phyloP scores from a whole-genome alignment of 2,888 invertebrate species.

The Erebia epiphron region DNA sequence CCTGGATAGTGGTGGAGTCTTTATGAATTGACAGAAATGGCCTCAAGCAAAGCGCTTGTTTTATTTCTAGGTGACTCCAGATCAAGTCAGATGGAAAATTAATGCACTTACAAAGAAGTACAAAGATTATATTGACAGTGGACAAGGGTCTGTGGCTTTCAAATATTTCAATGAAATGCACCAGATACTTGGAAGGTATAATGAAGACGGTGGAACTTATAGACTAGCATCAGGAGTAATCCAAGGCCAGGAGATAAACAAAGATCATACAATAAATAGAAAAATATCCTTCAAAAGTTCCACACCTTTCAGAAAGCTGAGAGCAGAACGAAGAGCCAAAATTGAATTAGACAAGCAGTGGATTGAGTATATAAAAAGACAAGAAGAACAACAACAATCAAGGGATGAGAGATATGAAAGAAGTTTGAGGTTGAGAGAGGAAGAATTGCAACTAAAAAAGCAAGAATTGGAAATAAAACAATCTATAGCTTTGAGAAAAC shows the following conservation, averaged over 20 bases:
- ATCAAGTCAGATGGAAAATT: slow-evolving; percentile 69
- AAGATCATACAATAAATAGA: slow-evolving; percentile 48
- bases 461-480: slow-evolving; percentile 67
- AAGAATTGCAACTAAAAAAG: slow-evolving; percentile 60
- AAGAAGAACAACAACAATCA: slow-evolving; percentile 59
- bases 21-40: background rate
- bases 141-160: slow-evolving; percentile 56
- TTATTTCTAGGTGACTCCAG: slow-evolving; percentile 57
- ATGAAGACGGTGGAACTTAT: slow-evolving; percentile 55
- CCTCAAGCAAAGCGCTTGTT: background rate
- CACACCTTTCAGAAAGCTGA: slow-evolving; percentile 59
- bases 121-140: slow-evolving; percentile 64
- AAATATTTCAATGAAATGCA: slow-evolving; percentile 72
- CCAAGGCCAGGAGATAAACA: slow-evolving; percentile 43
- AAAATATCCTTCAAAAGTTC: slow-evolving; percentile 50
- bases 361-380: slow-evolving; percentile 63
- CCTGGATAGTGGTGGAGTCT: too few species aligned
- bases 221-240: slow-evolving; percentile 60
- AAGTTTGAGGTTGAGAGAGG: slow-evolving; percentile 60
- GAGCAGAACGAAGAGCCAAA: slow-evolving; percentile 62
- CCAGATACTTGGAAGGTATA: slow-evolving; percentile 60
- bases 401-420: slow-evolving; percentile 64
- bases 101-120: slow-evolving; percentile 69
- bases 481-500: slow-evolving; percentile 59
- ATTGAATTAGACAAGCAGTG: slow-evolving; percentile 66